phyloP scores from a whole-genome alignment of 2,888 invertebrate species.

The Drosophila kanekoi region DNA sequence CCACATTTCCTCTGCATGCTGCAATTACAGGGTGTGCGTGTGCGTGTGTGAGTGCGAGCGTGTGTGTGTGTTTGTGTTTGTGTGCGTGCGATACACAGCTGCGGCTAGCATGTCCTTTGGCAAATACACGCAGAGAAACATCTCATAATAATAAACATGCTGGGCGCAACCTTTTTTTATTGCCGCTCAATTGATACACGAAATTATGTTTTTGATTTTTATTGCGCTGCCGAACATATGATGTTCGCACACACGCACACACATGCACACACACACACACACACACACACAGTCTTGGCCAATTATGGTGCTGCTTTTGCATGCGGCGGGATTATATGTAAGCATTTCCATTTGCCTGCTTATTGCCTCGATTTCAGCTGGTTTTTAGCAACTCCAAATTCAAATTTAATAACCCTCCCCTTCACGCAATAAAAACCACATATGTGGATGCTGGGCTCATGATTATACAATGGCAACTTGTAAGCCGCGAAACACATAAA shows the following conservation, averaged over 20 bases:
- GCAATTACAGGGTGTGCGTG: constrained; percentile 38
- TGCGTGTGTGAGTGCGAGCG: constrained; percentile 2
- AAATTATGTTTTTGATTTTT: constrained; percentile 81
- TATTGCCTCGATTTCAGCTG: constrained; percentile 17
- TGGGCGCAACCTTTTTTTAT: constrained; percentile 58
- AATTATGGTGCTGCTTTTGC: constrained; percentile 50
- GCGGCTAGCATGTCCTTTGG: constrained; percentile 14
- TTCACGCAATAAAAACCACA: constrained; percentile 21
- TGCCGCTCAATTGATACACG: constrained; percentile 74
- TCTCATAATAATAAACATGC: constrained; percentile 58
- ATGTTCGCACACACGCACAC: constrained; percentile 50
- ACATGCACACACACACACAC: constrained; percentile 9
- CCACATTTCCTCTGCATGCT: constrained; percentile 54
- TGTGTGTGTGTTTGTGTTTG: constrained; percentile 10
- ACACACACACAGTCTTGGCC: constrained; percentile 19
- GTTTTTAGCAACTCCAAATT: constrained; percentile 27
- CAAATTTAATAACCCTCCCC: constrained; percentile 17
- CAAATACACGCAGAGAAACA: constrained; percentile 21
- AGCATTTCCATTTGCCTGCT: constrained; percentile 31
- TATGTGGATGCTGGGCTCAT: constrained; percentile 44
- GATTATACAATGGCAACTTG: constrained; percentile 1
- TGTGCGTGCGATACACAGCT: constrained; percentile 34
- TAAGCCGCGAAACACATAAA: constrained; percentile 7
- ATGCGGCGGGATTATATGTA: constrained; percentile 62
- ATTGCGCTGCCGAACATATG: constrained; percentile 76